A percentile compares a stretch with the other conserved stretches of the same genome.
Evolutionary conservation across 1,140 invertebrate species (phyloP).

Genomic region (Heliothis virescens): DNA sequence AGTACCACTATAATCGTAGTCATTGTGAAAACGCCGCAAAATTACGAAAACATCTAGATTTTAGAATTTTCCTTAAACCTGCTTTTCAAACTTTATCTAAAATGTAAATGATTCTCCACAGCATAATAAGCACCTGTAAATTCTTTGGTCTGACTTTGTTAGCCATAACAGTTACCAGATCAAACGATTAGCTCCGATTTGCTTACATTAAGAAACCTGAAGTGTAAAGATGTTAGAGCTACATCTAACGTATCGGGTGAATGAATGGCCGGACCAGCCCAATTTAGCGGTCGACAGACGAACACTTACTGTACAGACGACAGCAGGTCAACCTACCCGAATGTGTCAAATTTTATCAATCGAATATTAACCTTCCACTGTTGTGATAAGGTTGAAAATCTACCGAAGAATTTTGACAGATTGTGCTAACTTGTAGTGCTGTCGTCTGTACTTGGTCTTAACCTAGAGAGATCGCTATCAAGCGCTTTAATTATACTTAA

Average conservation of each 20-base stretch:
- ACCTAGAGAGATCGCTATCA: constrained; percentile 76
- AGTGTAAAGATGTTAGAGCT: not conserved
- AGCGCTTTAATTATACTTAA: constrained; percentile 64
- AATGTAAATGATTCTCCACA: constrained; percentile 7
- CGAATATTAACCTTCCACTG: no score
- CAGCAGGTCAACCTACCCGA: no score
- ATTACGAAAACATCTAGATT: not conserved
- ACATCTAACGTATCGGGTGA: not conserved
- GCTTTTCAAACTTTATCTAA: not conserved
- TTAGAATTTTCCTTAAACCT: constrained; percentile 10
- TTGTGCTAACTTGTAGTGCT: no score
- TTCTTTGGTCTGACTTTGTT: not conserved
- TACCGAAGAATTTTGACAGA: no score
- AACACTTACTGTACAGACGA: no score
- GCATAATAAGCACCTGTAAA: not conserved
- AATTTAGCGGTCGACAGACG: constrained; percentile 49
- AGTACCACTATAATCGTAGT: not conserved
- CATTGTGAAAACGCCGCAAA: not conserved
- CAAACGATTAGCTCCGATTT: constrained; percentile 36
- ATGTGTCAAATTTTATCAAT: no score
- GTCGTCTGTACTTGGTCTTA: constrained; percentile 66
- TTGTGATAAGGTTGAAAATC: no score
- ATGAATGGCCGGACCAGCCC: constrained; percentile 38
- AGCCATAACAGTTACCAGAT: constrained; percentile 4
- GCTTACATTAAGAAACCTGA: not conserved